Base-by-base conservation (phyloP, 2,888 invertebrate species). In the Sphecodes monilicornis region DNA sequence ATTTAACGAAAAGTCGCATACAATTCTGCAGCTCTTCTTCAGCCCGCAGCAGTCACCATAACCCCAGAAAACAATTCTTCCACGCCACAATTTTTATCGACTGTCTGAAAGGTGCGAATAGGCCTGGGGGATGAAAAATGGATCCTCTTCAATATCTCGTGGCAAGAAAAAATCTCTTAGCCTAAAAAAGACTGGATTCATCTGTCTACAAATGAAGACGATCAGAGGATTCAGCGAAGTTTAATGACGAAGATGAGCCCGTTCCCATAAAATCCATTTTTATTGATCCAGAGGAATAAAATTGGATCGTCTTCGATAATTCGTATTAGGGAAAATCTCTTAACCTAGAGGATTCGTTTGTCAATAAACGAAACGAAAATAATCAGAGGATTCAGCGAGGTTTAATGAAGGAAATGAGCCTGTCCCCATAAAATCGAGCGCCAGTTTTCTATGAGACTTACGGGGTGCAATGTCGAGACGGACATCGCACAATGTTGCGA, bases 391-490 rank as follows among this genome's bases (percentile, higher is more conserved):
- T 57, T 16, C n/a, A 26, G 26, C 26, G 26, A 11, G 26, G 26
- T 26, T 57, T 57, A 57, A 57, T 57, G 57, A 57, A 1, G n/a
- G 26, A 26, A 26, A 13, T 16, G n/a, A 26, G 57, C 13, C 26
- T 1, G 13, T 54, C 29, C 32, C 36, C 36, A 60, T 57, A 36
- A 73, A 60, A 6, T 26, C 18, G 16, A 18, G 26, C 36, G 10
- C 54, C 29, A 29, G 77, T 10, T 46, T 80, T 77, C 79, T 74
- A n/a, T 8, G 41, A 75, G 84, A 71, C 16, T 84, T 54, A 71
- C 36, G 29, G 11, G 16, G 32, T 32, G 68, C 72, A 78, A 80
- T 68, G 76, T 75, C 54, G 13, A 22, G 18, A 50, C 50, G 22
- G 2, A 50, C 50, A 8, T 22, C 50, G 50, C 50, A 22, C 22